These are phyloP conservation scores for Struthidea cinerea DNA, from an alignment of 2,113 vertebrate genomes.

Conservation along the genomic window DNA sequence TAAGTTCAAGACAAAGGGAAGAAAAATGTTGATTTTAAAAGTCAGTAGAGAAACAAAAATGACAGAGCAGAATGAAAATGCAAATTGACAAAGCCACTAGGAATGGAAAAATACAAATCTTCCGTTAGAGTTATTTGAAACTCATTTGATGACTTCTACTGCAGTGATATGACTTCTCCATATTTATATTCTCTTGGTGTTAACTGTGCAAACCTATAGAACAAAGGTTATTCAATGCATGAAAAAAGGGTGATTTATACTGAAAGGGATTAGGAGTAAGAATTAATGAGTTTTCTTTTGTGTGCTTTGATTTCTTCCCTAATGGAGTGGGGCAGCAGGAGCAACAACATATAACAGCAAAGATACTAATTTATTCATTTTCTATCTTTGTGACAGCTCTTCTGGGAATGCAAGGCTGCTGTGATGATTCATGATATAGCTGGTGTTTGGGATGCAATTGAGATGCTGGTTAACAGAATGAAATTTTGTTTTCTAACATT, in stretches of 20 bases:
- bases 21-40: constrained; percentile 14
- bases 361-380: not conserved
- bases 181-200: not conserved
- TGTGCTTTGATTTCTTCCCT: not conserved
- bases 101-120: constrained; percentile 1
- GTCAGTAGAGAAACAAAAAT: not conserved
- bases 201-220: not conserved
- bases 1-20: constrained; percentile 10
- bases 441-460: not conserved
- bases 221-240: not conserved
- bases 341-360: not conserved
- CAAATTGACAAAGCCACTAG: not conserved
- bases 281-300: not conserved
- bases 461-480: not conserved
- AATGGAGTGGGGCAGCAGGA: not conserved
- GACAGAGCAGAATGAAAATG: constrained; percentile 17
- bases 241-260: not conserved
- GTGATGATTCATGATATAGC: not conserved
- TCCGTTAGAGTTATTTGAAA: not conserved
- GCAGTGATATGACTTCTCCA: not conserved
- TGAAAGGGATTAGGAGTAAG: not conserved
- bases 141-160: not conserved
- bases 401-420: not conserved
- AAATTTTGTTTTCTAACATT: not conserved
- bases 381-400: not conserved